These are phyloP conservation scores for Helicoverpa assulta DNA, from an alignment of 2,888 invertebrate genomes.

Conservation along the genomic window DNA sequence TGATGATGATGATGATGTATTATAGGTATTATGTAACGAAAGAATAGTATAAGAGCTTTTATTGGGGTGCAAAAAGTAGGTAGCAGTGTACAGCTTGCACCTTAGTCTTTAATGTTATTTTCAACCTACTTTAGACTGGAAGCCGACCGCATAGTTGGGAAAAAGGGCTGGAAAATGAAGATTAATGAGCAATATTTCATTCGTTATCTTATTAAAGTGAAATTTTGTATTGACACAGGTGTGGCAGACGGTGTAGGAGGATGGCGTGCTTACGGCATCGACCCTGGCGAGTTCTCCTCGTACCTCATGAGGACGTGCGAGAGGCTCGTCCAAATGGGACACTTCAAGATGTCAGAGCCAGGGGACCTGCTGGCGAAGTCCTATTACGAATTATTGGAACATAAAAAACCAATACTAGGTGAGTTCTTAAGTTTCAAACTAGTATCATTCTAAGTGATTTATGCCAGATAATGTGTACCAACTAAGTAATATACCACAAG, in stretches of 20 bases:
- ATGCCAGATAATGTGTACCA: neutral
- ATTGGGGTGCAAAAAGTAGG: too few relatives aligned
- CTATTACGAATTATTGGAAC: constrained; percentile 97
- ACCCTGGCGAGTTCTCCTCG: constrained; percentile 98
- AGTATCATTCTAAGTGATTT: neutral
- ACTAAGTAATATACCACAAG: too few relatives aligned
- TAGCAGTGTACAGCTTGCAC: too few relatives aligned
- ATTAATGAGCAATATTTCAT: neutral
- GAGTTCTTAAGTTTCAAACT: constrained; percentile 59
- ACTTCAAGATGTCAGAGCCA: constrained; percentile 96
- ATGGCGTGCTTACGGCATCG: constrained; percentile 99
- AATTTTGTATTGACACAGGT: constrained; percentile 90
- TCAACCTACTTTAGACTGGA: too few relatives aligned
- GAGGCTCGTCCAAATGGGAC: constrained; percentile 96
- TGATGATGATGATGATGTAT: too few relatives aligned
- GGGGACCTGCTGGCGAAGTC: constrained; percentile 97
- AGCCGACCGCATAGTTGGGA: too few relatives aligned
- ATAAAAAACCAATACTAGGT: constrained; percentile 98
- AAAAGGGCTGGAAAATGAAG: too few relatives aligned
- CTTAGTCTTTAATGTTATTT: too few relatives aligned
- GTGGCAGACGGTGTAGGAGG: constrained; percentile 99
- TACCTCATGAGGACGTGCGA: constrained; percentile 98
- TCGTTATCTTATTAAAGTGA: neutral
- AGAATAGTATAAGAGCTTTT: too few relatives aligned
- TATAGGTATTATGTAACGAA: too few relatives aligned